Conservation (phyloP, 2,113 vertebrate species). For the Benitochromis conjunctus region DNA sequence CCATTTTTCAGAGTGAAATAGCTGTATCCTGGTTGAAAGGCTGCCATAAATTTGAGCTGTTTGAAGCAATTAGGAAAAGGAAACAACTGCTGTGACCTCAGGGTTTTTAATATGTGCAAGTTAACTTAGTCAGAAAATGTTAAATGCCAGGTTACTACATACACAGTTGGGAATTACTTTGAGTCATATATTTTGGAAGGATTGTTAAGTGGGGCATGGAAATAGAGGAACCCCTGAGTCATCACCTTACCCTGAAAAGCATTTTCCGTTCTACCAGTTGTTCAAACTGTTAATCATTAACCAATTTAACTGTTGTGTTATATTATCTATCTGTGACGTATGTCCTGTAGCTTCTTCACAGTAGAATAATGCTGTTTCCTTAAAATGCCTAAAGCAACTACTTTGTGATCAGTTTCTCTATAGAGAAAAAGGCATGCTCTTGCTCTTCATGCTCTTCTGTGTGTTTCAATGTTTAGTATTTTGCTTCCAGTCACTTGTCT, state of each 20-base stretch:
- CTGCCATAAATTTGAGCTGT: not conserved
- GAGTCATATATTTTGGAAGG: not conserved
- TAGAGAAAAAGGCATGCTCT: not conserved
- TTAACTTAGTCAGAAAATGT: not conserved
- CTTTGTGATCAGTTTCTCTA: not conserved
- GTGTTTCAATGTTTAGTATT: not conserved
- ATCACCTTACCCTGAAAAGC: not conserved
- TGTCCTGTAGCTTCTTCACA: not conserved
- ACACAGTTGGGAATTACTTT: not conserved
- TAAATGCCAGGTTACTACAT: not conserved
- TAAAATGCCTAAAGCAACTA: not conserved
- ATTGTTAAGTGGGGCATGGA: not conserved
- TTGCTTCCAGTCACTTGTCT: not conserved
- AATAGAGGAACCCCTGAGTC: not conserved
- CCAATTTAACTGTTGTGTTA: not conserved
- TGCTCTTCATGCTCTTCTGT: not conserved
- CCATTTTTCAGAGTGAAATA: not conserved
- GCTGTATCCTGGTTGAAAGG: not conserved
- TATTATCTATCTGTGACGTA: not conserved
- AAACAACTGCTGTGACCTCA: not conserved
- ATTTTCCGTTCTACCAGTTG: conserved; percentile 9
- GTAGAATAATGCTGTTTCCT: not conserved
- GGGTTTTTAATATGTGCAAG: not conserved
- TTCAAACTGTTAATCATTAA: conserved; percentile 35
- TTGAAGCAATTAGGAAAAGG: not conserved